Percentiles rank a stretch among this genome's conserved stretches.
Evolutionary conservation across 2,888 invertebrate species (phyloP).

Genomic region (Calliphora vomitoria): DNA sequence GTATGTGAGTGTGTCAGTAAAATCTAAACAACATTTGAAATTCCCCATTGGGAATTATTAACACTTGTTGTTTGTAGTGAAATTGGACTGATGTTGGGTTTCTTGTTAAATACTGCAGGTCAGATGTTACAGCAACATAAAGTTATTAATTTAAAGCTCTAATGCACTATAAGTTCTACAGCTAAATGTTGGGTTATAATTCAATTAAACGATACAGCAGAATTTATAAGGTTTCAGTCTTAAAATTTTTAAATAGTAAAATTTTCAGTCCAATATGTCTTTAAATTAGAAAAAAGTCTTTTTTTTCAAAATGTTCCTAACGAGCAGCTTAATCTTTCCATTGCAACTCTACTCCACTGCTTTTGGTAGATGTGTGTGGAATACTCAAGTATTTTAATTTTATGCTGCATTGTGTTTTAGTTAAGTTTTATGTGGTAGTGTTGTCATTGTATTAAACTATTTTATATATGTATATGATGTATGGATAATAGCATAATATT

Average conservation of each 20-base stretch:
- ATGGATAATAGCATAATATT: neutral
- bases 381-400: neutral
- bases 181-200: neutral
- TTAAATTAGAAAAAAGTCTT: neutral
- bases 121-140: constrained; percentile 21
- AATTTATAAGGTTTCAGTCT: neutral
- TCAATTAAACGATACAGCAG: constrained; percentile 2
- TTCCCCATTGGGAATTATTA: constrained; percentile 64
- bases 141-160: constrained; percentile 32
- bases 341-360: neutral
- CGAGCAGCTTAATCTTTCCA: neutral
- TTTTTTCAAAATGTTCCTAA: neutral
- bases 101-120: constrained; percentile 42
- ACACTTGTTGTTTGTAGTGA: constrained; percentile 48
- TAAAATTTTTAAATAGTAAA: neutral
- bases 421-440: neutral
- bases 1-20: constrained; percentile 37
- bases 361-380: neutral
- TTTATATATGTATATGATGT: neutral
- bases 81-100: constrained; percentile 27
- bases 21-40: constrained; percentile 47
- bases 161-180: neutral
- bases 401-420: constrained; percentile 4
- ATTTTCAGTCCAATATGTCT: neutral
- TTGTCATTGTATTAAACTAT: neutral